These are phyloP conservation scores for Phodopus roborovskii DNA, from an alignment of 2,113 vertebrate genomes.

Conservation along the genomic window DNA sequence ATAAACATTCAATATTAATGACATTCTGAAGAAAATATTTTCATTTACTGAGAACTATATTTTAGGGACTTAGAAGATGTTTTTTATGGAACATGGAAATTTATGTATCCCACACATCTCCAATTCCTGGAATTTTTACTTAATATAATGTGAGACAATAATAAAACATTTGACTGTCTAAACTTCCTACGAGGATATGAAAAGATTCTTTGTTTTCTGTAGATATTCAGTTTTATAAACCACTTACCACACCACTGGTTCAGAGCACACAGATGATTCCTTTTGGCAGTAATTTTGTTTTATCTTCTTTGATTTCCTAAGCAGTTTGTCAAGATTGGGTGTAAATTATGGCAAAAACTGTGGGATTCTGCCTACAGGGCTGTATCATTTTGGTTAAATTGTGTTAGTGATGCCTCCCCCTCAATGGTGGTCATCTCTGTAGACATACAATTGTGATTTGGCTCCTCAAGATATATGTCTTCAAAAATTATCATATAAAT, in stretches of 20 bases:
- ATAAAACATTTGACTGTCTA: slow-evolving; percentile 46
- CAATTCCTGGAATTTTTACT: slow-evolving; percentile 46
- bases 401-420: slow-evolving; percentile 4
- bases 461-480: slow-evolving; percentile 23
- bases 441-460: not conserved
- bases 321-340: slow-evolving; percentile 28
- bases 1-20: slow-evolving; percentile 23
- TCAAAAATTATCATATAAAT: slow-evolving; percentile 43
- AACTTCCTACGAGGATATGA: slow-evolving; percentile 43
- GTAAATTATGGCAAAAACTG: slow-evolving; percentile 36
- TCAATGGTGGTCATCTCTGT: slow-evolving; percentile 48
- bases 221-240: slow-evolving; percentile 52
- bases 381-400: slow-evolving; percentile 60
- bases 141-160: slow-evolving; percentile 48
- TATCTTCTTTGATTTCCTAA: slow-evolving; percentile 47
- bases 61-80: slow-evolving; percentile 60
- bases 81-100: slow-evolving; percentile 63
- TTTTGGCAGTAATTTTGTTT: slow-evolving; percentile 51
- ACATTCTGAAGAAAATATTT: slow-evolving; percentile 36
- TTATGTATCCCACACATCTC: slow-evolving; percentile 44
- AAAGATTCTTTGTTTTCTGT: slow-evolving; percentile 56
- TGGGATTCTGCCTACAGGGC: not conserved
- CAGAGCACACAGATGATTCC: not conserved
- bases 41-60: slow-evolving; percentile 4
- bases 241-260: slow-evolving; percentile 6